Evolutionary conservation across 2,797 vertebrate genomes (phyloP), one percentile per base, ranked within the genome.

Genomic region (Ammospiza maritima): DNA sequence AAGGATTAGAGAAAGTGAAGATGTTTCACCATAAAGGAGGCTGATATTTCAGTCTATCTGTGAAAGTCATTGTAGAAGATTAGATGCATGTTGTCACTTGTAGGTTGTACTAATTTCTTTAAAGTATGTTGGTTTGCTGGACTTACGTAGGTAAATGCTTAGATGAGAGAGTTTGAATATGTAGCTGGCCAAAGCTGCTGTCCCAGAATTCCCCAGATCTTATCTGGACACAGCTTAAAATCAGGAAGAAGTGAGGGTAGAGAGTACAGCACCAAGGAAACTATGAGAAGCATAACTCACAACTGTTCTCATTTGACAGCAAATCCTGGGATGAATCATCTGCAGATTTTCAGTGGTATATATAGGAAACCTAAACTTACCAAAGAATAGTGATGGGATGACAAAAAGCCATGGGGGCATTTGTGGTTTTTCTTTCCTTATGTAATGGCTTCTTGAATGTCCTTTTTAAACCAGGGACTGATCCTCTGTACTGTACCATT

Each of bases 301-400:
- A 81, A 56, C 45, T 86, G 53, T 45, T 44, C 65, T 94, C 50
- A 36, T 90, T 79, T 95, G 85, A 87, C 83, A 94, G 94, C 80
- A 91, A 81, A 57, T 45, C 57, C 65, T 5, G 9, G 14, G 57
- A 90, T 96, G 95, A 96, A 90, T 94, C 93, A 96, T 93, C 78
- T 82, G 83, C 67, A 81, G 64, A 67, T 69, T 91, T 94, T 82
- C 74, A 79, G 72, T 76, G 86, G 57, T 95, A 84, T 91, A 90
- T 91, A 91, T 88, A 90, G 89, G 89, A 88, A 93, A 82, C 45
- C 79, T 94, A 88, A 92, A 89, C 76, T 88, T 91, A 34, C 76
- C 67, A 34, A 79, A 67, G 86, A 90, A 50, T 89, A 89, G 38
- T 0, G 2, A 77, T 42, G 65, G 75, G 34, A 71, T 69, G 82